A percentile compares a stretch with the other conserved stretches of the same genome.
Evolutionary conservation across 1,140 invertebrate species (phyloP).

Genomic region (Caenorhabditis brenneri): DNA sequence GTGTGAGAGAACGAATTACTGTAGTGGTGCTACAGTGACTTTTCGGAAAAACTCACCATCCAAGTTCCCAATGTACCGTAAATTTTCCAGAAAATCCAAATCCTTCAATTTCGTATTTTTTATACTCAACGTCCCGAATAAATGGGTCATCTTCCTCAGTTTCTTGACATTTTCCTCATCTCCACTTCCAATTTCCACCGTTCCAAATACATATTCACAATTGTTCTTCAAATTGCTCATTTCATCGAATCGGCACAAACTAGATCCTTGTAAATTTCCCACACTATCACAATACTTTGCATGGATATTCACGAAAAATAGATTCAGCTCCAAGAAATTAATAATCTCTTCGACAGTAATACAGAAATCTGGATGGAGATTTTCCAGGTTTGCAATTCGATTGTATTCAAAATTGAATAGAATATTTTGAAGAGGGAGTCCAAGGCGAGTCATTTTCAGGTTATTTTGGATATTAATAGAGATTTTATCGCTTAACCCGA

Average conservation of each 20-base stretch:
- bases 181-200: not conserved
- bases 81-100: not conserved
- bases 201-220: not conserved
- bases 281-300: not conserved
- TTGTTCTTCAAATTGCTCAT: not conserved
- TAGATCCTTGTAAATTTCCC: not conserved
- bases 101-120: not conserved
- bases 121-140: not conserved
- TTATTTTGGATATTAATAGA: not conserved
- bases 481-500: not conserved
- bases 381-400: not conserved
- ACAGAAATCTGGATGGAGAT: not conserved
- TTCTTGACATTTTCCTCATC: not conserved
- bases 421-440: not conserved
- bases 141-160: not conserved
- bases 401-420: not conserved
- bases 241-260: not conserved
- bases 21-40: too few species aligned
- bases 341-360: not conserved
- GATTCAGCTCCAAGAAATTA: not conserved
- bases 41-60: too few species aligned
- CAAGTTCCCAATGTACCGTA: too few species aligned
- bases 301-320: not conserved
- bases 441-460: not conserved
- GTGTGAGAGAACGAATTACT: too few species aligned